These are phyloP conservation scores for Dipodomys merriami DNA, from an alignment of 2,113 vertebrate genomes.

Conservation along the genomic window DNA sequence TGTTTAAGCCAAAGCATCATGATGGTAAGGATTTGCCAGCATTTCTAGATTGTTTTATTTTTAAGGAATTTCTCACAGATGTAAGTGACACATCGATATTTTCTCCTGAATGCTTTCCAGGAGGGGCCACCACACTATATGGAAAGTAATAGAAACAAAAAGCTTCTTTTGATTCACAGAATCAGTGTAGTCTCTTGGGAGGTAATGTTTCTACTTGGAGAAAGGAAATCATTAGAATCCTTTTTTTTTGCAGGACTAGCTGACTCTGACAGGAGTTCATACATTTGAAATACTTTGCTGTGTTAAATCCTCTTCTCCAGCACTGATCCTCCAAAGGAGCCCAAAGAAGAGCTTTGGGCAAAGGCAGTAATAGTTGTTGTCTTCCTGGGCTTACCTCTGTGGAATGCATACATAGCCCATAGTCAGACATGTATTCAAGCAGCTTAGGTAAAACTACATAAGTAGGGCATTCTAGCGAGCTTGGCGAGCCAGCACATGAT, in stretches of 20 bases:
- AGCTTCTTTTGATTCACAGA: slow-evolving; percentile 30
- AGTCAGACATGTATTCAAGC: background rate
- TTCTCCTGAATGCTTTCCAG: slow-evolving; percentile 62
- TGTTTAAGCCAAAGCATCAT: slow-evolving; percentile 54
- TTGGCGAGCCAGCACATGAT: background rate
- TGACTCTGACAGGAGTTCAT: slow-evolving; percentile 20
- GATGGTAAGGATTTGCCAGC: slow-evolving; percentile 41
- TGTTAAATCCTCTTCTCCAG: background rate
- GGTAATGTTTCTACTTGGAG: slow-evolving; percentile 39
- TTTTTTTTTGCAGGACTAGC: slow-evolving; percentile 40
- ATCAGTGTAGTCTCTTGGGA: slow-evolving; percentile 20
- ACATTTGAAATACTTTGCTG: background rate
- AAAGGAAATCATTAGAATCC: slow-evolving; percentile 57
- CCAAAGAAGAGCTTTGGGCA: too few relatives aligned
- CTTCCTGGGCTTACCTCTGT: background rate
- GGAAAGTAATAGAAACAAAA: slow-evolving; percentile 68
- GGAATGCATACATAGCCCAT: background rate
- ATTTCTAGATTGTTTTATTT: slow-evolving; percentile 75
- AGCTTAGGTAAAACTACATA: background rate
- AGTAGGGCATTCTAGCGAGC: background rate
- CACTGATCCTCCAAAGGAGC: background rate
- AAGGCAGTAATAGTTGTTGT: background rate
- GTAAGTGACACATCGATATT: slow-evolving; percentile 67
- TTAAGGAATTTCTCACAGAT: slow-evolving; percentile 73
- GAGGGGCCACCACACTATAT: slow-evolving; percentile 54